A percentile compares a stretch with the other conserved stretches of the same genome.
phyloP scores from a whole-genome alignment of 2,888 invertebrate species.

The Chesias legatella region DNA sequence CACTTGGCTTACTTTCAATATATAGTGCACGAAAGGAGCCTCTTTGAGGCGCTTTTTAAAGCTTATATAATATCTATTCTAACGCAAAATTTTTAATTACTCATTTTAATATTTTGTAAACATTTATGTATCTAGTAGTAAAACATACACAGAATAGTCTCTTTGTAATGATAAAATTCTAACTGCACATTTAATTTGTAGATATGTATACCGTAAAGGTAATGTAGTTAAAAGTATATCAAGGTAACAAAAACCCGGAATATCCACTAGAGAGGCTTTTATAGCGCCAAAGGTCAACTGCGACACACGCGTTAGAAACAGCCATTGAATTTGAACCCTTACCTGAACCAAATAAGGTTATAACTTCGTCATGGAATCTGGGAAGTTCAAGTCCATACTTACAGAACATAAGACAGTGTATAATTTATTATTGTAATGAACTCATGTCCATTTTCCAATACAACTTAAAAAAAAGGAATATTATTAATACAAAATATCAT shows the following conservation, averaged over 20 bases:
- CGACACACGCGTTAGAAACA: background rate
- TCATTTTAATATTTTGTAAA: too few relatives aligned
- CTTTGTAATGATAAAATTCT: too few relatives aligned
- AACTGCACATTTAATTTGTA: too few relatives aligned
- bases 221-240: background rate
- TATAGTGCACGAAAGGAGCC: too few relatives aligned
- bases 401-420: too few relatives aligned
- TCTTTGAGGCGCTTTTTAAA: too few relatives aligned
- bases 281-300: constrained; percentile 8
- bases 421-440: too few relatives aligned
- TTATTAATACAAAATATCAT: background rate
- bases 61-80: too few relatives aligned
- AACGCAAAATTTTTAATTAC: too few relatives aligned
- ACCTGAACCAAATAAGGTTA: background rate
- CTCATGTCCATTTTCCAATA: constrained; percentile 2
- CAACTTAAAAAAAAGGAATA: background rate
- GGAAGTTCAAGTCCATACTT: constrained; percentile 7
- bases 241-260: constrained; percentile 4
- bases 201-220: background rate
- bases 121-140: too few relatives aligned
- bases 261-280: constrained; percentile 7
- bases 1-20: too few relatives aligned
- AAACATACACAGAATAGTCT: too few relatives aligned
- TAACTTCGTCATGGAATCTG: background rate
- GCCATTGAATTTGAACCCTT: background rate